A percentile compares a stretch with the other conserved stretches of the same genome.
Conservation (phyloP, 2,888 invertebrate species). For the Dinocampus coccinellae region DNA sequence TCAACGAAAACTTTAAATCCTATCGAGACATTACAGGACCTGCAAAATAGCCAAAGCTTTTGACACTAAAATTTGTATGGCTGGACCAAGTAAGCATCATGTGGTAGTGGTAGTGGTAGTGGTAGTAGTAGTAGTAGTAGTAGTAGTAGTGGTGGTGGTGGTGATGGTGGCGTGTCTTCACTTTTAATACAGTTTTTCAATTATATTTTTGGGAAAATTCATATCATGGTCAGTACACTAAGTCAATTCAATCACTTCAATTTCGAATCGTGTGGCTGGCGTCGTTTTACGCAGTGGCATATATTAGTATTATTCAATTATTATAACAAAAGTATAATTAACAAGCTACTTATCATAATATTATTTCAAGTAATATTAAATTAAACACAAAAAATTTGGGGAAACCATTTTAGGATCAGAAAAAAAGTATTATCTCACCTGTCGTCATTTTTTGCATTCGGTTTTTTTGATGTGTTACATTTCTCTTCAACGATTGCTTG, state of each 20-base stretch:
- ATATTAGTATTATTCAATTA: not conserved
- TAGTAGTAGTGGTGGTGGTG: too few relatives aligned
- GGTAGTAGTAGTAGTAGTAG: too few relatives aligned
- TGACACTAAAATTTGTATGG: conserved; percentile 53
- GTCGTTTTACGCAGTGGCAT: not conserved
- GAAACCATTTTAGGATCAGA: not conserved
- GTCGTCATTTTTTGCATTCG: not conserved
- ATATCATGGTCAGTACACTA: not conserved
- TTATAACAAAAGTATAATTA: not conserved
- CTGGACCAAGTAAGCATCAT: not conserved
- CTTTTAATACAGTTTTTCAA: not conserved
- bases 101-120: too few relatives aligned
- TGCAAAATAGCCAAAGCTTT: conserved; percentile 64
- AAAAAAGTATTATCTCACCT: not conserved
- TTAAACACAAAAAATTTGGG: not conserved
- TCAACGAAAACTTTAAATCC: conserved; percentile 59
- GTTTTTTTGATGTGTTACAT: not conserved
- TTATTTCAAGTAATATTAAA: not conserved
- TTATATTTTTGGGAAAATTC: not conserved
- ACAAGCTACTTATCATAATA: not conserved
- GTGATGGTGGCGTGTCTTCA: not conserved
- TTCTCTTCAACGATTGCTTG: not conserved
- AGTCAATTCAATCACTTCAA: not conserved
- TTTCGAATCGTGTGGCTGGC: not conserved
- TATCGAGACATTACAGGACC: conserved; percentile 59